Evolutionary conservation across 2,797 vertebrate genomes (phyloP).

Genomic region (Cynopterus sphinx): DNA sequence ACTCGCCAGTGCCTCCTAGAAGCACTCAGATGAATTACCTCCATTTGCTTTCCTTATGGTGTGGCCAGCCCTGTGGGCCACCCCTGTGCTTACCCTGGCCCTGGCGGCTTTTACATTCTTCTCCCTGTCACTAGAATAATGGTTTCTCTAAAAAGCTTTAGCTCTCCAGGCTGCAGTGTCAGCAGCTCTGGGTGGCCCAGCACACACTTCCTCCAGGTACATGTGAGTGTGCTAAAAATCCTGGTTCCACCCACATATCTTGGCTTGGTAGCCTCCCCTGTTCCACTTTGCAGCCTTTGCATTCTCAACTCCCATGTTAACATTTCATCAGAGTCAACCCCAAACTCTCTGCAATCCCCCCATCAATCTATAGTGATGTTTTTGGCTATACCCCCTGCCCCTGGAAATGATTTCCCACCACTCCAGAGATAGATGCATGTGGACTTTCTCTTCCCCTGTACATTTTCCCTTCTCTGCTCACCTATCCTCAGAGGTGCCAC

Average conservation of each 20-base stretch:
- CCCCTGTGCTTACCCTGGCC: background rate
- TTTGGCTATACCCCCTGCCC: conserved; percentile 54
- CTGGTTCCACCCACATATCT: conserved; percentile 52
- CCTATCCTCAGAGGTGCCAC: background rate
- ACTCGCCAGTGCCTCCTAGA: background rate
- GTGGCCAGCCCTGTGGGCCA: background rate
- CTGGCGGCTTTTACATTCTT: conserved; percentile 37
- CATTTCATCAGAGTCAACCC: conserved; percentile 41
- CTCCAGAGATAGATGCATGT: background rate
- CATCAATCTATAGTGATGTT: conserved; percentile 46
- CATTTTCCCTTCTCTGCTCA: background rate
- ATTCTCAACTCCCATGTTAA: conserved; percentile 48
- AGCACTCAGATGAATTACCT: background rate
- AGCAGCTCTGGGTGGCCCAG: conserved; percentile 78
- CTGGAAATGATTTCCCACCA: conserved; percentile 51
- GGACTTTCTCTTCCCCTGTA: background rate
- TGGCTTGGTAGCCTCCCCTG: background rate
- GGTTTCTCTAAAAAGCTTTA: conserved; percentile 62
- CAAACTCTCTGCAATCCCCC: background rate
- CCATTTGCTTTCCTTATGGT: background rate
- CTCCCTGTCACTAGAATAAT: conserved; percentile 54
- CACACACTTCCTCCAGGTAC: conserved; percentile 74
- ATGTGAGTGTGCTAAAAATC: conserved; percentile 54
- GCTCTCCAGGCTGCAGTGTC: conserved; percentile 60
- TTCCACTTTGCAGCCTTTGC: conserved; percentile 22